Evolutionary conservation across 2,888 invertebrate species (phyloP), one percentile per base, ranked within the genome.

Genomic region (Mellilla xanthometata): DNA sequence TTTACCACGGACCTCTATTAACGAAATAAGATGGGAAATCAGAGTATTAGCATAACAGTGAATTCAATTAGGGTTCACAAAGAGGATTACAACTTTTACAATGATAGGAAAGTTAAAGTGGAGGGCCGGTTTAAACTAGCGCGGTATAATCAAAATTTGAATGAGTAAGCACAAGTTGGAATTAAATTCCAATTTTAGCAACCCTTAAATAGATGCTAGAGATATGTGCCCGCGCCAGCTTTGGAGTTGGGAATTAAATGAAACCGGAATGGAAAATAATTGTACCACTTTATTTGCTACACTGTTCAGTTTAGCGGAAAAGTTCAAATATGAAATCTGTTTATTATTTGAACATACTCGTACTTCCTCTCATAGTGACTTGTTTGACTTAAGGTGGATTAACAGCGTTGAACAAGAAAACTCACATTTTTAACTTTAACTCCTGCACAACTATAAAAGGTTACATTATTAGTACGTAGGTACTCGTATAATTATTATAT

Each of bases 71-170:
- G 81, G 82, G 79, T 78, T 73, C 79, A 88, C 88, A 89, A 88
- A 89, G 87, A 87, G 88, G 87, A 89, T 89, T 88, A 89, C 84
- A 88, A 88, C 87, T 88, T 89, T 87, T 84, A 88, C 85, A 87
- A 85, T 86, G 83, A 84, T 76, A 78, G 81, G 75, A 81, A 87
- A 85, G 85, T 88, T 85, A 71, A 76, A 77, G 75, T 76, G 67
- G 78, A 74, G 74, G 72, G 72, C 75, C 77, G 74, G 74, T 75
- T 74, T 76, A 75, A 86, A 86, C 87, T 86, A 86, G 70, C 78
- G 72, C 79, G 69, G 81, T 81, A 82, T 85, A 85, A 87, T 88
- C 86, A 81, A 81, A 87, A 81, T 80, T 80, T 78, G 72, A 80
- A 84, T 75, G 76, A 80, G 78, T 74, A 71, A 68, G 69, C 73